These are phyloP conservation scores for Entomobrya proxima DNA, from an alignment of 2,888 invertebrate species.

Conservation along the genomic window DNA sequence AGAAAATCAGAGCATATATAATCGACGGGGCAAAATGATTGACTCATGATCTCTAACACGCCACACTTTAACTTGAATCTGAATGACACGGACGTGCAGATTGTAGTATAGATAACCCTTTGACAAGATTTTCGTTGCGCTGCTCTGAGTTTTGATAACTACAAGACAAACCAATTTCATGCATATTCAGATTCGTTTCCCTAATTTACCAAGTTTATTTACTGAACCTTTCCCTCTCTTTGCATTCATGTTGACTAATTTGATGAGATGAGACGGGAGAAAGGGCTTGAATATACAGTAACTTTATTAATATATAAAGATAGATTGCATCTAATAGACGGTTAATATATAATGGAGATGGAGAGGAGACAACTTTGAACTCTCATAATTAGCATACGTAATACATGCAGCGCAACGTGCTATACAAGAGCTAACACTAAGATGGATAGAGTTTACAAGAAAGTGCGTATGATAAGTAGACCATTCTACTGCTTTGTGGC, in stretches of 20 bases:
- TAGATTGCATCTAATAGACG: too few species aligned
- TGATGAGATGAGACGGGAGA: not conserved
- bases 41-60: too few species aligned
- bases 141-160: not conserved
- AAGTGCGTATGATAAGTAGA: slow-evolving; percentile 17
- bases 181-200: slow-evolving; percentile 37
- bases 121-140: not conserved
- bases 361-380: not conserved
- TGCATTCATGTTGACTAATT: not conserved
- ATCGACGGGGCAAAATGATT: too few species aligned
- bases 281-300: not conserved
- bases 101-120: not conserved
- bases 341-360: too few species aligned
- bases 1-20: too few species aligned
- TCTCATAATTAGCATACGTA: not conserved
- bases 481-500: slow-evolving; percentile 9
- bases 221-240: not conserved
- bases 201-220: slow-evolving; percentile 27
- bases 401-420: not conserved
- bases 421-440: not conserved
- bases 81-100: not conserved
- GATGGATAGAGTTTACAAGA: not conserved
- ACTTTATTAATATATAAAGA: too few species aligned
- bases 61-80: not conserved
- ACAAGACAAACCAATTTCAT: slow-evolving; percentile 14